Evolutionary conservation across 2,113 vertebrate species (phyloP), one percentile per base, ranked within the genome.

Genomic region (Dendrocopos noguchii): DNA sequence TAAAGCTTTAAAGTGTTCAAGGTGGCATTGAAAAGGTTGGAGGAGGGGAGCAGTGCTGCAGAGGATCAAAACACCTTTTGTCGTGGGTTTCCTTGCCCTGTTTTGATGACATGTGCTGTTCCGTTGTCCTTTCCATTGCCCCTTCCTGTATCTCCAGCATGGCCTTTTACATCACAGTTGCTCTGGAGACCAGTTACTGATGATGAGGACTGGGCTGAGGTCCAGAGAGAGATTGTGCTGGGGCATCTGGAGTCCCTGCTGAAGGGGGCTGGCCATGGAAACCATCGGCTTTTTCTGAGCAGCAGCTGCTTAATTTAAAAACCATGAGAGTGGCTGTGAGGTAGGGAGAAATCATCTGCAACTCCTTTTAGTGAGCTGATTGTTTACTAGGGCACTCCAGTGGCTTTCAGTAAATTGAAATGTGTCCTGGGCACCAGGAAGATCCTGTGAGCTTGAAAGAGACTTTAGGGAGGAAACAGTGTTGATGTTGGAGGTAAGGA

Each of bases 101-200:
- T 28, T 75, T 42, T 61, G 77, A 42, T 95, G 79, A 76, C 59
- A 50, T 15, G 57, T 75, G 39, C 55, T 87, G 86, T 87, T 84
- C 91, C 17, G 1, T 76, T 90, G 34, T 88, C 74, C 61, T 91
- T 91, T 80, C 57, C 53, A 36, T 29, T 59, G 74, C 57, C 57
- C 70, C 31, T 82, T 91, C 31, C 93, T 90, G 70, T 34, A 19
- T 68, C 79, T 90, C 79, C 86, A 84, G 73, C 18, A 0, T 93
- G 91, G 86, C 76, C 50, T 92, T 93, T 73, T 90, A 87, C 96
- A 94, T 97, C 93, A 87, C 88, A 87, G 97, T 97, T 96, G 74
- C 96, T 75, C 66, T 52, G 86, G 95, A 95, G 95, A 97, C 88
- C 10, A 3, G 60, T 63, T 55, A 73, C 90, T 88, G 92, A 68